These are phyloP conservation scores for Stenoptilia bipunctidactyla DNA, from an alignment of 2,888 invertebrate genomes.

Conservation along the genomic window DNA sequence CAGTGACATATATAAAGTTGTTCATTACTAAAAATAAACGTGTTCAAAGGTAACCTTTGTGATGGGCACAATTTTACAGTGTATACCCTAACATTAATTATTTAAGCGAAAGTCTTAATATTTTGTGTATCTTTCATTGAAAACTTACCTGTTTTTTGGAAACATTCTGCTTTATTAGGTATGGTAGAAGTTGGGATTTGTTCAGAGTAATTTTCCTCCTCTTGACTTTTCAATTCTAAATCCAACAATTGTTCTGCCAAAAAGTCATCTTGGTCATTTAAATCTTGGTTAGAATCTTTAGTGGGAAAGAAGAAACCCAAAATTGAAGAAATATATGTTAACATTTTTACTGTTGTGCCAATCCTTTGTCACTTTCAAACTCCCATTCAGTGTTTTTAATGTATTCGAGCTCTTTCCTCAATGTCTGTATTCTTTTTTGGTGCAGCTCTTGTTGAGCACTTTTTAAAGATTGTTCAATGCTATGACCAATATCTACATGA, in stretches of 20 bases:
- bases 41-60: no score
- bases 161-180: constrained; percentile 33
- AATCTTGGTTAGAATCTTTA: constrained; percentile 12
- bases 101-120: background rate
- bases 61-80: no score
- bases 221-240: constrained; percentile 34
- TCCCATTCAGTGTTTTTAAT: constrained; percentile 87
- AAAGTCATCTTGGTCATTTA: constrained; percentile 37
- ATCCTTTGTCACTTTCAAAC: constrained; percentile 79
- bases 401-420: constrained; percentile 82
- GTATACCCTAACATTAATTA: no score
- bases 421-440: constrained; percentile 76
- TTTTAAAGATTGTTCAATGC: constrained; percentile 67
- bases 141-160: constrained; percentile 43
- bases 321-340: constrained; percentile 48
- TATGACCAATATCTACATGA: constrained; percentile 65
- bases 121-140: background rate
- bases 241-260: constrained; percentile 47
- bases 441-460: constrained; percentile 76
- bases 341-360: constrained; percentile 68
- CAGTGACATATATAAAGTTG: no score
- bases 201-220: constrained; percentile 13
- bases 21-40: no score
- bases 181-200: constrained; percentile 16
- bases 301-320: constrained; percentile 37